Conservation (phyloP, 53 echinoderm and acorn worm species). For the Crossaster papposus region DNA sequence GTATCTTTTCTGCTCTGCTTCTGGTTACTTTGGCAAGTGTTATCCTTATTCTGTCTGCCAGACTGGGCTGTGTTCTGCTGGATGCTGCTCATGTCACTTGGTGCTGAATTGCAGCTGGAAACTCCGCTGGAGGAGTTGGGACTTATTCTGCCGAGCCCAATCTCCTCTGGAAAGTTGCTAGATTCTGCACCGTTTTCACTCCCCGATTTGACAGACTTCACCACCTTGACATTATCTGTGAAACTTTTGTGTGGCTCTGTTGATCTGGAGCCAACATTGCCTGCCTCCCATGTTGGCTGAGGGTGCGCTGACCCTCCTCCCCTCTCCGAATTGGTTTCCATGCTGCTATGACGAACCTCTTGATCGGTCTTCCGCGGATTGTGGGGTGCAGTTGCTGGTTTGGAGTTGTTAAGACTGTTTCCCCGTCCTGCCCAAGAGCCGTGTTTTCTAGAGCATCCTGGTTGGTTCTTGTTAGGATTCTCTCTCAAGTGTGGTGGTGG, state of each 20-base stretch:
- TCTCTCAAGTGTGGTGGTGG: neutral
- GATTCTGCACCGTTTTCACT: conserved; percentile 8
- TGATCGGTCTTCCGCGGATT: neutral
- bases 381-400: neutral
- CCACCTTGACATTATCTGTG: neutral
- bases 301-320: neutral
- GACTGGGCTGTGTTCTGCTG: neutral
- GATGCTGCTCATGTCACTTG: neutral
- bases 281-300: neutral
- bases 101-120: conserved; percentile 49
- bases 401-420: neutral
- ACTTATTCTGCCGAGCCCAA: conserved; percentile 35
- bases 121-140: conserved; percentile 75
- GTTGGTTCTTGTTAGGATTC: neutral
- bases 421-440: conserved; percentile 34
- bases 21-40: neutral
- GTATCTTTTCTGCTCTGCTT: conserved; percentile 6
- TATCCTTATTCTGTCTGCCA: neutral
- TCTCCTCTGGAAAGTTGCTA: conserved; percentile 29
- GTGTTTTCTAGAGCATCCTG: neutral
- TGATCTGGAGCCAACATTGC: neutral
- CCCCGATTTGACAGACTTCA: neutral
- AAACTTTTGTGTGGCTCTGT: neutral
- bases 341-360: neutral
- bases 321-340: neutral